phyloP scores from a whole-genome alignment of 92 coral and sea anemone species.

The Porites divaricata region DNA sequence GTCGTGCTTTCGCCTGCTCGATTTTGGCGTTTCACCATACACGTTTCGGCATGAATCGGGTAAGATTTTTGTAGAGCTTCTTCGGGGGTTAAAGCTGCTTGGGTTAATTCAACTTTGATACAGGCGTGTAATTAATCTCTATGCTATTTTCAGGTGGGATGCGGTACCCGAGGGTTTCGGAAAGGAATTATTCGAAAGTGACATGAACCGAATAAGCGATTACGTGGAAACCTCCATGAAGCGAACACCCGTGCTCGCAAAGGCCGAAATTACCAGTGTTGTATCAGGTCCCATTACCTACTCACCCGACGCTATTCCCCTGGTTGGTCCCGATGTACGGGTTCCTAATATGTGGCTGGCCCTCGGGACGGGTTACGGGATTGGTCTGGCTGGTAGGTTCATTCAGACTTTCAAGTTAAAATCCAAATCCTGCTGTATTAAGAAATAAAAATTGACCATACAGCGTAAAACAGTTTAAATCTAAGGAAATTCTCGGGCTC shows the following conservation, averaged over 20 bases:
- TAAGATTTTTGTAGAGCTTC: no score
- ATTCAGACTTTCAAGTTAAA: no score
- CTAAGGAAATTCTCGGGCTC: no score
- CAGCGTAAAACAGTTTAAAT: no score
- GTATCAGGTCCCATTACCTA: constrained; percentile 67
- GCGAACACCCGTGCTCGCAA: constrained; percentile 55
- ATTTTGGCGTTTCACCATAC: no score
- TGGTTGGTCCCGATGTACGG: constrained; percentile 61
- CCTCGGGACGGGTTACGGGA: constrained; percentile 62
- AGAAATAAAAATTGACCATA: no score
- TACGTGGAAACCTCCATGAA: constrained; percentile 48
- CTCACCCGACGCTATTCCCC: constrained; percentile 56
- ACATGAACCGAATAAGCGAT: constrained; percentile 44
- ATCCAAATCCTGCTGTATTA: no score
- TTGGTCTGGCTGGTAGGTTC: constrained; percentile 53
- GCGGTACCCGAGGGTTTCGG: constrained; percentile 55
- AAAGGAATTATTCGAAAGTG: constrained; percentile 61
- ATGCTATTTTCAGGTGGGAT: constrained; percentile 51
- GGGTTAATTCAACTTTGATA: no score
- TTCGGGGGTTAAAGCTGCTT: no score
- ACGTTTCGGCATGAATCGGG: no score
- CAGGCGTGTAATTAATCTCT: no score
- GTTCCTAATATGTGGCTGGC: constrained; percentile 62
- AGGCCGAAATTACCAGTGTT: constrained; percentile 54
- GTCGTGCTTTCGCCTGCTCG: no score